Percentiles rank a stretch among this genome's conserved stretches.
Conservation (phyloP, 2,888 invertebrate genomes). For the Pseudanteris insignis region DNA sequence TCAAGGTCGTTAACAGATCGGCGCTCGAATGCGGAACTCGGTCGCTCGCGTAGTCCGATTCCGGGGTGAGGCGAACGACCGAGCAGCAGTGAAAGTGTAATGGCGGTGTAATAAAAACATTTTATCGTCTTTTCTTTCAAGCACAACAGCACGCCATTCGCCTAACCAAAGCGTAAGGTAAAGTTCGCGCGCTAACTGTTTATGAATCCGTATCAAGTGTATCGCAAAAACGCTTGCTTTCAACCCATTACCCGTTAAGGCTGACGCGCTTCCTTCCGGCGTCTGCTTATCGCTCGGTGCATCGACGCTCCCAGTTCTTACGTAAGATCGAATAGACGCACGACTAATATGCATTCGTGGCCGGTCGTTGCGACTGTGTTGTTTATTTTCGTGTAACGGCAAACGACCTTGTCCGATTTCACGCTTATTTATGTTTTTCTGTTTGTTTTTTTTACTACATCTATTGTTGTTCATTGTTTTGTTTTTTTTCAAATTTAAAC, state of each 20-base stretch:
- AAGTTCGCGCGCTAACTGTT: conserved; percentile 41
- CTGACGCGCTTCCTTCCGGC: conserved; percentile 53
- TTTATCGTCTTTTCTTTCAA: conserved; percentile 51
- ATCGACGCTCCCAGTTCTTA: conserved; percentile 40
- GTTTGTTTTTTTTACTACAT: background rate
- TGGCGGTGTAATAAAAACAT: conserved; percentile 59
- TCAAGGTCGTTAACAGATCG: conserved; percentile 22
- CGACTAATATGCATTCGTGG: conserved; percentile 41
- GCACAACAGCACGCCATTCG: conserved; percentile 40
- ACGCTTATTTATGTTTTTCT: background rate
- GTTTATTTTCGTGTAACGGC: conserved; percentile 4
- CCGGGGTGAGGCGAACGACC: conserved; percentile 51
- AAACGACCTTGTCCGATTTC: conserved; percentile 26
- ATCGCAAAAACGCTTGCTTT: conserved; percentile 57
- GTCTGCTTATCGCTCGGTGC: conserved; percentile 26
- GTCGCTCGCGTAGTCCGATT: conserved; percentile 7
- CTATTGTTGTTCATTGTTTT: too few species aligned
- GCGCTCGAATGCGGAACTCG: conserved; percentile 12
- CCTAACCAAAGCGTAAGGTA: conserved; percentile 22
- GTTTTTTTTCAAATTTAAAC: too few species aligned
- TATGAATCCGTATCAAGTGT: conserved; percentile 55
- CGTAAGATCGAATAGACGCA: conserved; percentile 40
- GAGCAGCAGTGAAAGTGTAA: conserved; percentile 59
- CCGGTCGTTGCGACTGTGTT: background rate
- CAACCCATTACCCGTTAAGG: conserved; percentile 56